Evolutionary conservation across 23 tunicate species (phyloP).

Genomic region (Clavelina lepadiformis): DNA sequence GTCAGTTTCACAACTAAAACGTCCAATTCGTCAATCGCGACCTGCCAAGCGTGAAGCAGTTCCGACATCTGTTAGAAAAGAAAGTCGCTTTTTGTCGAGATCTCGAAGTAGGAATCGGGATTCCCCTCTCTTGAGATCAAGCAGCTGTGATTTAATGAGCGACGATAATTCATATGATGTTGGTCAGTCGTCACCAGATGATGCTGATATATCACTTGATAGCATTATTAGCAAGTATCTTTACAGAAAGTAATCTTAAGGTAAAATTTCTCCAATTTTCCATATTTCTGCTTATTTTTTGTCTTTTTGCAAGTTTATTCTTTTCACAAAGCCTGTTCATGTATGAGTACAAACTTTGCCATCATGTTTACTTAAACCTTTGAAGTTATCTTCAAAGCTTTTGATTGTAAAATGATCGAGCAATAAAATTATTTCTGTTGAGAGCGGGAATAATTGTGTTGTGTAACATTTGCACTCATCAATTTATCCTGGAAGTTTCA

Average conservation of each 20-base stretch:
- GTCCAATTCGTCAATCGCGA: background rate
- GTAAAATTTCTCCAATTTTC: background rate
- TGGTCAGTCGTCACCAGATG: background rate
- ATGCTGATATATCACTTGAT: conserved; percentile 22
- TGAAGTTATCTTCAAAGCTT: background rate
- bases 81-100: background rate
- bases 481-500: too few species aligned
- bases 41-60: too few species aligned
- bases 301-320: background rate
- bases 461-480: too few species aligned
- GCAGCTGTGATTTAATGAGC: background rate
- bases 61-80: too few species aligned
- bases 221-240: conserved; percentile 74
- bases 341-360: too few species aligned
- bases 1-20: background rate
- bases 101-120: too few species aligned
- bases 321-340: background rate
- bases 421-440: too few species aligned
- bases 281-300: background rate
- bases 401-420: background rate
- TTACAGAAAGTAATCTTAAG: conserved; percentile 27
- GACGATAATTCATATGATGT: background rate
- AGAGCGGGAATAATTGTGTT: too few species aligned
- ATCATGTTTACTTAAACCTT: too few species aligned
- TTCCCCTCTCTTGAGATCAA: too few species aligned